Base-by-base conservation (phyloP, 2,797 vertebrate species). In the Rhyacichthys aspro region DNA sequence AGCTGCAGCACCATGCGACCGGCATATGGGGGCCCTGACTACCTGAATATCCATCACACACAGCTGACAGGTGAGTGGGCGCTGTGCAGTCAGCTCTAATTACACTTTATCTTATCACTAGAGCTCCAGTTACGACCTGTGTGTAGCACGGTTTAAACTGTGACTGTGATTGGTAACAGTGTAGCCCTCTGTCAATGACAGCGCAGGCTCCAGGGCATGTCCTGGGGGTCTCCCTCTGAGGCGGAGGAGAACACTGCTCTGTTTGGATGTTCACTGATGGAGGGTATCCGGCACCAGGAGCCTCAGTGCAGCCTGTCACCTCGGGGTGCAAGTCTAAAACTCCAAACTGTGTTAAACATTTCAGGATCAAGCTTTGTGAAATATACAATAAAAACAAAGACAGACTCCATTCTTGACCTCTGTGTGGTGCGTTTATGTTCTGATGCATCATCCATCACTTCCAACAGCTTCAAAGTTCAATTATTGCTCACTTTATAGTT, bases 221-320 rank as follows among this genome's bases (percentile, higher is more conserved):
- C 64, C 75, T 34, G 54, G 69, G 85, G 82, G 70, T 76, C 57
- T 78, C 74, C 63, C 56, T 38, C 66, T 59, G 67, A 73, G 72
- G 47, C 52, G 69, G 73, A 53, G 59, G 45, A 72, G 63, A 71
- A 43, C 11, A 36, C 15, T 28, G 33, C 62, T 65, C 56, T 62
- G 57, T 42, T 64, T 56, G 46, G 61, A 76, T 67, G 70, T 44
- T 46, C 37, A 55, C 59, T 72, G 75, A 72, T 65, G 68, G 79
- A 92, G 79, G 86, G 86, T 83, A 66, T 86, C 72, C 67, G 75
- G 82, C 63, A 75, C 79, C 83, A 67, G 63, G 44, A 76, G 81
- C 69, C 55, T 49, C 37, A 10, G 59, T 76, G 74, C 67, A 79
- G 70, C 75, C 78, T 67, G 68, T 76, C 59, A 47, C 80, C 74